These are phyloP conservation scores for Nowickia ferox DNA, from an alignment of 2,888 invertebrate species.

Conservation along the genomic window DNA sequence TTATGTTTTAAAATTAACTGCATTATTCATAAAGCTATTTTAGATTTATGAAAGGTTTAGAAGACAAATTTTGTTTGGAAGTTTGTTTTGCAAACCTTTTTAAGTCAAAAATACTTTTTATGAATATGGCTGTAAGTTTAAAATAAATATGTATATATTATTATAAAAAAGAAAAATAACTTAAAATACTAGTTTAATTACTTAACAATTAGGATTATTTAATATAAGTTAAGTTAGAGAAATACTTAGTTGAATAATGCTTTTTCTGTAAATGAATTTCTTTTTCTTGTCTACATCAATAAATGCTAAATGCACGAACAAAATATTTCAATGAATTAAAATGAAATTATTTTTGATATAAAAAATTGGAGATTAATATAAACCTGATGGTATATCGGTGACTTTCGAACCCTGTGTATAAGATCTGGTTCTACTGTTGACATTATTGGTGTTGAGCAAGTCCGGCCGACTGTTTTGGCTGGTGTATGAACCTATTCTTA, in stretches of 20 bases:
- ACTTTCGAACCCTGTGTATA: slow-evolving; percentile 85
- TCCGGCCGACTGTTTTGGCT: slow-evolving; percentile 67
- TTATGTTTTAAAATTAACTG: background rate
- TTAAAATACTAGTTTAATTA: slow-evolving; percentile 4
- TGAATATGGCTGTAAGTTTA: background rate
- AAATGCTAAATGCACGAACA: slow-evolving; percentile 55
- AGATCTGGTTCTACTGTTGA: slow-evolving; percentile 81
- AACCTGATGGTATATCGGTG: slow-evolving; percentile 89
- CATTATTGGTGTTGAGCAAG: slow-evolving; percentile 56
- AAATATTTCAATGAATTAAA: slow-evolving; percentile 17
- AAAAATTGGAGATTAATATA: slow-evolving; percentile 84
- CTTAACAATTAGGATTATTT: slow-evolving; percentile 31
- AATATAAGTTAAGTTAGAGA: slow-evolving; percentile 31
- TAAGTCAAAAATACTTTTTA: background rate
- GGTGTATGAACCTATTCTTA: slow-evolving; percentile 77
- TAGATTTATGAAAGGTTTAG: background rate
- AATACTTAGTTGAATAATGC: slow-evolving; percentile 13
- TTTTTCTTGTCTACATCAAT: slow-evolving; percentile 50
- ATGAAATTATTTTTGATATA: background rate
- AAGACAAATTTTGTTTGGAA: background rate
- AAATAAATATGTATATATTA: slow-evolving; percentile 1
- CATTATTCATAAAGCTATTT: background rate
- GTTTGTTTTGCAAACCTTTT: background rate
- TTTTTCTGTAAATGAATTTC: slow-evolving; percentile 44
- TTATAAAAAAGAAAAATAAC: background rate